A percentile compares a stretch with the other conserved stretches of the same genome.
These are phyloP conservation scores for Pogonomyrmex californicus DNA, from an alignment of 1,140 invertebrate genomes.

Conservation along the genomic window DNA sequence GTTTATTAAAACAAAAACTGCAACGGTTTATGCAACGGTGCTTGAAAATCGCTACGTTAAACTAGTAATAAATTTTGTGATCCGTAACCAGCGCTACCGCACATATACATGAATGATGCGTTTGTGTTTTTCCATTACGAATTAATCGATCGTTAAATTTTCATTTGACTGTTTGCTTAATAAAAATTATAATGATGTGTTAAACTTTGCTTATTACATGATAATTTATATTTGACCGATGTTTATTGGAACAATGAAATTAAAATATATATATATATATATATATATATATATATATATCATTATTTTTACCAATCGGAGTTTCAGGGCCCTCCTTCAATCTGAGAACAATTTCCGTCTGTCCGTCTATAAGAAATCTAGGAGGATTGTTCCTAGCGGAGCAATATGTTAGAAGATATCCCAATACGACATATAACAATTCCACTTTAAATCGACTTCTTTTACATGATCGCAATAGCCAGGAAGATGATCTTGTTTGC, in stretches of 20 bases:
- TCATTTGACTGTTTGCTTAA: background rate
- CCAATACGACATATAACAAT: conserved; percentile 61
- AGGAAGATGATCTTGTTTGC: conserved; percentile 58
- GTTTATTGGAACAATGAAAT: background rate
- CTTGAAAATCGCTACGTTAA: conserved; percentile 34
- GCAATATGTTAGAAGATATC: conserved; percentile 62
- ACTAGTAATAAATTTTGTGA: conserved; percentile 55
- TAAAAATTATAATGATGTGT: background rate
- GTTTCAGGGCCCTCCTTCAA: conserved; percentile 95
- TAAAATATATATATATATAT: background rate
- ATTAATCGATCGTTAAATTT: conserved; percentile 39
- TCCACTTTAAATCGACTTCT: conserved; percentile 72
- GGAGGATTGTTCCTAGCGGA: conserved; percentile 91
- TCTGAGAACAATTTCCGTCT: conserved; percentile 95
- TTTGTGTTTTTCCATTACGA: conserved; percentile 16
- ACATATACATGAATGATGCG: conserved; percentile 34
- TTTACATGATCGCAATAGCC: conserved; percentile 72
- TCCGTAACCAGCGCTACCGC: conserved; percentile 26
- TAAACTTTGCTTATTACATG: background rate
- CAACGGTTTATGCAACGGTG: conserved; percentile 55
- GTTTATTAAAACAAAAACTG: background rate
- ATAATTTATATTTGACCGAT: background rate
- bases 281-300: background rate
- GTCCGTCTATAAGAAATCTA: conserved; percentile 94
- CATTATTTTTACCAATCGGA: conserved; percentile 91